These are phyloP conservation scores for Gavia stellata DNA, from an alignment of 2,113 vertebrate species.

Conservation along the genomic window DNA sequence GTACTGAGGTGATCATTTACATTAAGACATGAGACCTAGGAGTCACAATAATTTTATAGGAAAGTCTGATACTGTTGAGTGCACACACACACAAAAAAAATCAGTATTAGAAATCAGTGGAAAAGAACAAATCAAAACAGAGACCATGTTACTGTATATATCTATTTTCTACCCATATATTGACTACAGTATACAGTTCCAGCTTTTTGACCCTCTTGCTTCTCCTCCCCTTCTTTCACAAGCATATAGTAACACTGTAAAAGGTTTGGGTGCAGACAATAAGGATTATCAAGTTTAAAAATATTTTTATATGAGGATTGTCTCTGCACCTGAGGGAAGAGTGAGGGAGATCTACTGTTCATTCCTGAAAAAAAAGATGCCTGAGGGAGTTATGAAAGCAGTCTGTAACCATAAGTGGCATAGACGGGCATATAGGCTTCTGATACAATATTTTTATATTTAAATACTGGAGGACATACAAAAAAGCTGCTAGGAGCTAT, in stretches of 20 bases:
- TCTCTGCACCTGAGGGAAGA: not conserved
- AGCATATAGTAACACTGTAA: not conserved
- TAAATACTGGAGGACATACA: not conserved
- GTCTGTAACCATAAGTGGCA: not conserved
- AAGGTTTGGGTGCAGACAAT: not conserved
- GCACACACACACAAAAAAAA: not conserved
- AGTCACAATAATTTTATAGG: not conserved
- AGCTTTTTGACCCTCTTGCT: not conserved
- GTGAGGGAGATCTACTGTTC: not conserved
- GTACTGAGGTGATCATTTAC: not conserved
- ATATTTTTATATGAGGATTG: not conserved
- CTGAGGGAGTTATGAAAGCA: not conserved
- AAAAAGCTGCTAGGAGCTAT: not conserved
- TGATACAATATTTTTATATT: not conserved
- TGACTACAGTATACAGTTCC: not conserved
- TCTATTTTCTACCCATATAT: not conserved
- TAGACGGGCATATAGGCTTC: not conserved
- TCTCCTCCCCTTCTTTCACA: not conserved
- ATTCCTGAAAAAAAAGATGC: not conserved
- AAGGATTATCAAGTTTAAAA: not conserved
- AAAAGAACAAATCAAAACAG: not conserved
- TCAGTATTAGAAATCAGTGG: not conserved
- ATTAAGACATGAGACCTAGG: not conserved
- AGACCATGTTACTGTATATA: not conserved
- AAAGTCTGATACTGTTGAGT: not conserved